Evolutionary conservation across 2,113 vertebrate species (phyloP).

Genomic region (Seriola dumerili): DNA sequence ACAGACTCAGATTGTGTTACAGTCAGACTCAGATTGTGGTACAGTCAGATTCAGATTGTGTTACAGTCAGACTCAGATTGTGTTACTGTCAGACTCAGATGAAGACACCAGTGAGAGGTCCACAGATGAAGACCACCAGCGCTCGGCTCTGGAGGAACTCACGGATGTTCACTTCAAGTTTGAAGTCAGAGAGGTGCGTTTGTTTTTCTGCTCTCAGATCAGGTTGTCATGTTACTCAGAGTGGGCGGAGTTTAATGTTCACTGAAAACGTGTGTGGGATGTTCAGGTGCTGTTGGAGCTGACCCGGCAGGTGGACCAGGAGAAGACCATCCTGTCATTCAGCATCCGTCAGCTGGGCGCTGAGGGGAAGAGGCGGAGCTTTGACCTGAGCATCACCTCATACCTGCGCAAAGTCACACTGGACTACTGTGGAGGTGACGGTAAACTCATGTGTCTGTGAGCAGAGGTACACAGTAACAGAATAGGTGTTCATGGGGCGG

Average conservation of each 20-base stretch:
- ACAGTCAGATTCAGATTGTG: too few species aligned
- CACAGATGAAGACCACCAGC: slow-evolving; percentile 71
- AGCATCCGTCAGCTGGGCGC: slow-evolving; percentile 91
- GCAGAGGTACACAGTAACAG: too few species aligned
- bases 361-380: slow-evolving; percentile 89
- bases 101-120: slow-evolving; percentile 79
- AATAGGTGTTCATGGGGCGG: too few species aligned
- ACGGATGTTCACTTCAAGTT: slow-evolving; percentile 92
- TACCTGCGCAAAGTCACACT: slow-evolving; percentile 91
- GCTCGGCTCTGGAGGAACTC: slow-evolving; percentile 85
- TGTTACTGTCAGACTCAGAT: slow-evolving; percentile 76
- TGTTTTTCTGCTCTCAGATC: neutral
- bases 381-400: slow-evolving; percentile 86
- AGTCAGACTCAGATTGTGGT: too few species aligned
- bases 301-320: slow-evolving; percentile 87
- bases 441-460: too few species aligned
- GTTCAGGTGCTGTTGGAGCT: slow-evolving; percentile 92
- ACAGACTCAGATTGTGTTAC: too few species aligned
- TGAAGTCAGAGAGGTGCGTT: slow-evolving; percentile 91
- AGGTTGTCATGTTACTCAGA: rapidly evolving
- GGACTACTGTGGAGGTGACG: slow-evolving; percentile 82
- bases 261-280: neutral
- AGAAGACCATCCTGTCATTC: slow-evolving; percentile 88
- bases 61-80: too few species aligned
- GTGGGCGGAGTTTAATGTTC: rapidly evolving